Percentiles rank a stretch among this genome's conserved stretches.
These are phyloP conservation scores for Lingula anatina DNA, from an alignment of 2,888 invertebrate genomes.

Conservation along the genomic window DNA sequence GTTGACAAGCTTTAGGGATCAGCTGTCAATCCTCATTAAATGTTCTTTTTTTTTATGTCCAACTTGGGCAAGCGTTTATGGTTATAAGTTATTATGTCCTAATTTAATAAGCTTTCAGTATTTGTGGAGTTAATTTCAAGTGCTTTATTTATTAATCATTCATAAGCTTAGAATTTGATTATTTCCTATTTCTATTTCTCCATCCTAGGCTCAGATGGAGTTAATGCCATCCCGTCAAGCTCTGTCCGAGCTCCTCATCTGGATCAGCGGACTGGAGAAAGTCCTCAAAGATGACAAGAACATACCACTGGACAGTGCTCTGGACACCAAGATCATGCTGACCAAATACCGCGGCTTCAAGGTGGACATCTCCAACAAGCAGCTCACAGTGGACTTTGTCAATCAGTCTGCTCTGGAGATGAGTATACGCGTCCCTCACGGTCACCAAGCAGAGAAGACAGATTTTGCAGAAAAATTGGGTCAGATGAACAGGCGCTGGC, in stretches of 20 bases:
- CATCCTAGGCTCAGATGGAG: constrained; percentile 46
- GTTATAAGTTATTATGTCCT: too few species aligned
- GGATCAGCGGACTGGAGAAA: constrained; percentile 36
- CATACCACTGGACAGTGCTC: constrained; percentile 22
- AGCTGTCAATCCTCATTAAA: too few species aligned
- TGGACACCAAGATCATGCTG: constrained; percentile 36
- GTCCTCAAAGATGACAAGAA: constrained; percentile 27
- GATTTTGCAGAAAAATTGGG: constrained; percentile 43
- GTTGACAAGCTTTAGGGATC: too few species aligned
- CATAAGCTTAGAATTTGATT: too few species aligned
- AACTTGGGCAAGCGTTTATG: too few species aligned
- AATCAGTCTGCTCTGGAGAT: constrained; percentile 37
- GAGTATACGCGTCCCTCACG: constrained; percentile 13
- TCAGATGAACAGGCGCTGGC: constrained; percentile 37
- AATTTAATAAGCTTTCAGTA: too few species aligned
- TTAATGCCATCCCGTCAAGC: constrained; percentile 47
- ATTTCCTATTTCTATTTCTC: too few species aligned
- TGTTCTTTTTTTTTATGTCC: too few species aligned
- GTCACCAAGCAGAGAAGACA: constrained; percentile 26
- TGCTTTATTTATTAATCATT: too few species aligned
- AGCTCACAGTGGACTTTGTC: constrained; percentile 46
- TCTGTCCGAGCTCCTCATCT: constrained; percentile 36
- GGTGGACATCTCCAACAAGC: constrained; percentile 41
- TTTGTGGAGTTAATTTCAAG: too few species aligned
- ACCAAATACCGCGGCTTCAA: constrained; percentile 47